Base-by-base conservation (phyloP, 1,140 invertebrate species). In the Drosophila punjabiensis region DNA sequence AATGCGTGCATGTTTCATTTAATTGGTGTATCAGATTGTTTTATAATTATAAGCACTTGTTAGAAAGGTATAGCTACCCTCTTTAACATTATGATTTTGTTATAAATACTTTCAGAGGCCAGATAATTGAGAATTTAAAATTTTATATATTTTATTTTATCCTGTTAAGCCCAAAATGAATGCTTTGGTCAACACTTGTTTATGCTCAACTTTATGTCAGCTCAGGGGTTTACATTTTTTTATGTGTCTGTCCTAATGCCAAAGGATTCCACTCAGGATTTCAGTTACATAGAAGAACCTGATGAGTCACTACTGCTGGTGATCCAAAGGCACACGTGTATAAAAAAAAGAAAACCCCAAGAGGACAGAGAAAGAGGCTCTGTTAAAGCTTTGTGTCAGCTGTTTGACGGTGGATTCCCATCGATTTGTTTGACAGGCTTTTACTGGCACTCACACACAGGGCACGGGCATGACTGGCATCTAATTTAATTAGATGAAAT, bases 351-450 rank as follows among this genome's bases (percentile, higher is more conserved):
- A 33, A 50, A 52, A 10, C 33, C 53, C 33, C 33, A 56, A 56
- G 53, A 11, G 32, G 33, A 30, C 32, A 41, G 50, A 28, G 32
- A 47, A 47, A 33, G 52, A 66, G 33, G 35, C 56, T 48, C 33
- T n/a, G 30, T 39, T 37, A 55, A 71, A 61, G 62, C 80, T 63
- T 76, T 64, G 48, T 62, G 67, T 68, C 60, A 68, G 59, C 63
- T 74, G 59, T 65, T 79, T 70, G 55, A 10, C 56, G 53, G 58
- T 39, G 66, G 74, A 86, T 82, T 82, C 69, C 24, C 65, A 86
- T 86, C 82, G 82, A 87, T 86, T 86, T 86, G 83, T 87, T 86
- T 86, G 82, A 86, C 83, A 86, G 79, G 75, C 82, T 82, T 87
- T 85, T 66, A 82, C 64, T 82, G 70, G 65, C 52, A 62, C 74